Conservation (phyloP, 2,797 vertebrate genomes). For the Myotis findleyi region DNA sequence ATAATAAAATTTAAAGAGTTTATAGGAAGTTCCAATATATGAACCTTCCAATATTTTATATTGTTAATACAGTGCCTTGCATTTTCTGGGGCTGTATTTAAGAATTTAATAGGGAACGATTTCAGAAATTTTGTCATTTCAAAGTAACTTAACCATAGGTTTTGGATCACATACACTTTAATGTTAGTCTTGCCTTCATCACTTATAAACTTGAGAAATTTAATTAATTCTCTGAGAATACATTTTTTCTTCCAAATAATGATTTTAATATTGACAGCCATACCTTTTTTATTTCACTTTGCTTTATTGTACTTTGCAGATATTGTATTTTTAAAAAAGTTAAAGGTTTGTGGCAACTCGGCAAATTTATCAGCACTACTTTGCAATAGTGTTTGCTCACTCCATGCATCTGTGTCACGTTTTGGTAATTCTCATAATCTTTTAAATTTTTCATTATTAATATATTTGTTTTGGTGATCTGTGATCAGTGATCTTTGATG, state of each 20-base stretch:
- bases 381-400: not conserved
- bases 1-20: not conserved
- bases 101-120: not conserved
- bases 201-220: not conserved
- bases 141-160: not conserved
- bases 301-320: not conserved
- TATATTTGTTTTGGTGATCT: not conserved
- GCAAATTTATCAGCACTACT: not conserved
- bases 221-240: not conserved
- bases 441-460: not conserved
- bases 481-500: not conserved
- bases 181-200: not conserved
- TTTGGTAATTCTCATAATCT: not conserved
- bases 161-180: not conserved
- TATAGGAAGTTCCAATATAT: not conserved
- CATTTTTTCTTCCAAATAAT: not conserved
- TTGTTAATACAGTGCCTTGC: not conserved
- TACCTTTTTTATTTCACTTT: not conserved
- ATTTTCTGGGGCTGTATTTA: not conserved
- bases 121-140: not conserved
- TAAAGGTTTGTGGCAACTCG: not conserved
- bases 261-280: not conserved
- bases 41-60: not conserved
- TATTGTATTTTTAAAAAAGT: not conserved
- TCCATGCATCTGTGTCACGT: not conserved